Evolutionary conservation across 2,888 invertebrate genomes (phyloP), one percentile per base, ranked within the genome.

Genomic region (Eupithecia pulchellata): DNA sequence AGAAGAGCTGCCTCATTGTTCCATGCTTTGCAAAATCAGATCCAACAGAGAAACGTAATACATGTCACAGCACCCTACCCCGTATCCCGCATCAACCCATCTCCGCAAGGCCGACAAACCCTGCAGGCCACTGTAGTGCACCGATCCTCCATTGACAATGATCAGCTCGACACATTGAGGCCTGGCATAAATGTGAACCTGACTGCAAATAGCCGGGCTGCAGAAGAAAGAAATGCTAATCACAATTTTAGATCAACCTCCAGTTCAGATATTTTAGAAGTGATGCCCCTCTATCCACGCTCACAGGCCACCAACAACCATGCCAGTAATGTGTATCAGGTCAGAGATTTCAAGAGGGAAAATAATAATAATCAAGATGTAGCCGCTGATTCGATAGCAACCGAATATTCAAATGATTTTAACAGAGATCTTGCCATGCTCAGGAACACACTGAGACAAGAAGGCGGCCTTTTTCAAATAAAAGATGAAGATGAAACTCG

Each of bases 1-100:
- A 95, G 96, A 68, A 95, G 97, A 86, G 99, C 99, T 11, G 97
- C 98, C 82, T 95, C 96, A 73, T 94, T 99, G 58, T 99, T 99
- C 91, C 97, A 97, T 81, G 95, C 97, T 81, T 96, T 99, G 66
- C 98, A 98, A 89, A 96, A 97, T 72, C 96, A 97, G 86, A 97
- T 98, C 80, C 97, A 97, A 88, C 95, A 96, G 64, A 93, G 96
- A 77, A 95, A 95, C 86, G 87, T 89, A 14, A 86, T 89, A 52
- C 88, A 89, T 78, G 92, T 92, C 74, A 79, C 94, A 75, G 84
- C 89, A 72, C 76, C 92, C 79, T 89, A 91, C 83, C 81, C 92
- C 75, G 80, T 93, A 73, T 85, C 94, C 78, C 79, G 90, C 66
- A 77, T 94, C 64, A 89, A 90, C 62, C 89, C 92, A 47, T 86